phyloP scores from a whole-genome alignment of 64 coral and sea anemone species.

The Anthopleura sola region DNA sequence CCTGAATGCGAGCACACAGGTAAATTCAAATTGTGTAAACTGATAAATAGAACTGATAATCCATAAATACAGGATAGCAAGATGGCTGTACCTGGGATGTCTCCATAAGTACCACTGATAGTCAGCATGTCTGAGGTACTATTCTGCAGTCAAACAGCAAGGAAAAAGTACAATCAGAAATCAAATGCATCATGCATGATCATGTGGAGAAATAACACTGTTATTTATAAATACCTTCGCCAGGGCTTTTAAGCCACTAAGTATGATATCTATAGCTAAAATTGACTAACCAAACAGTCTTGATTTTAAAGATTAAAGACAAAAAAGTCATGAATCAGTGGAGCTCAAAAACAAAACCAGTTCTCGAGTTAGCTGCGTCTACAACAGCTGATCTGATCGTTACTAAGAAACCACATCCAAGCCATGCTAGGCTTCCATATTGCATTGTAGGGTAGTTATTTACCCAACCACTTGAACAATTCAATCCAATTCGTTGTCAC shows the following conservation, averaged over 20 bases:
- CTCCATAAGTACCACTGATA: conserved; percentile 55
- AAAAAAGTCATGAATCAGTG: too few relatives aligned
- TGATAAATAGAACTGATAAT: too few relatives aligned
- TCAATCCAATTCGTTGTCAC: not conserved
- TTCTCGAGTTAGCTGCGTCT: too few relatives aligned
- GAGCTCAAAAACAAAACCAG: too few relatives aligned
- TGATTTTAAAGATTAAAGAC: too few relatives aligned
- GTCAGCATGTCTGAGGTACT: conserved; percentile 54
- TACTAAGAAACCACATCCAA: not conserved
- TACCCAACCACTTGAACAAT: not conserved
- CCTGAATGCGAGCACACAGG: too few relatives aligned
- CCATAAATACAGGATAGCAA: too few relatives aligned
- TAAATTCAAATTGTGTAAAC: too few relatives aligned
- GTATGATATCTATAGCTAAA: too few relatives aligned
- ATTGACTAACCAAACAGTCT: too few relatives aligned
- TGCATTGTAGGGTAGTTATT: conserved; percentile 3
- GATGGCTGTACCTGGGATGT: conserved; percentile 38
- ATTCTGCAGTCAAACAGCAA: conserved; percentile 4
- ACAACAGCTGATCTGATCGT: conserved; percentile 9
- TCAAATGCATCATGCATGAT: not conserved
- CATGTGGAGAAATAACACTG: not conserved
- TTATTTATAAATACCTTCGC: too few relatives aligned
- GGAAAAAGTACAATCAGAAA: not conserved
- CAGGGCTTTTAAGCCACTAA: too few relatives aligned
- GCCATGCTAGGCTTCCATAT: not conserved